Conservation (phyloP, 2,113 vertebrate species). For the Vidua chalybeata region DNA sequence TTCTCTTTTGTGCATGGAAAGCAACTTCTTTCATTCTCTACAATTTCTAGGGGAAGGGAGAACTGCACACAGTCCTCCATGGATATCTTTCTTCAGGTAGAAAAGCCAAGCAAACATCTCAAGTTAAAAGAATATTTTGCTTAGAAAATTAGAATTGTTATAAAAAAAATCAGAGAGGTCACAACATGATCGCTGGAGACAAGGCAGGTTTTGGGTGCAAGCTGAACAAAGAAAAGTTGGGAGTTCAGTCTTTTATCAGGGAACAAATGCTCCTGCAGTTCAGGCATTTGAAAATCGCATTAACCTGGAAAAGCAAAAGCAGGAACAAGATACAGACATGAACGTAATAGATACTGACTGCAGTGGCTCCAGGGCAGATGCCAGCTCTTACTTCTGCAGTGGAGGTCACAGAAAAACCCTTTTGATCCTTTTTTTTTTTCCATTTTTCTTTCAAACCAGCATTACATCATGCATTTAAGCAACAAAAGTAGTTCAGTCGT, state of each 20-base stretch:
- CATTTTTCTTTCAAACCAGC: neutral
- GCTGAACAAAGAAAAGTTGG: neutral
- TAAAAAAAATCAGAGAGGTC: neutral
- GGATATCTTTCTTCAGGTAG: neutral
- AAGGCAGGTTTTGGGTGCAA: neutral
- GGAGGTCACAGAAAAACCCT: neutral
- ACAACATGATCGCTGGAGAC: neutral
- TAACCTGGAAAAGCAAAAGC: conserved; percentile 56
- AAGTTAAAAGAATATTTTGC: conserved; percentile 1
- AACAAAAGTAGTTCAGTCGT: neutral
- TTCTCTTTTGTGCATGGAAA: neutral
- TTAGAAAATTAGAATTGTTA: neutral
- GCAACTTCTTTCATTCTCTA: neutral
- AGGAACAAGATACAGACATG: conserved; percentile 31
- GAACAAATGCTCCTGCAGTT: conserved; percentile 18
- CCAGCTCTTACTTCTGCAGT: neutral
- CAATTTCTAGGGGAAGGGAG: neutral
- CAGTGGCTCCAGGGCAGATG: neutral
- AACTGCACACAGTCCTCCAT: neutral
- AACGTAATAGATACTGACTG: neutral
- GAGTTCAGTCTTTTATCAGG: neutral
- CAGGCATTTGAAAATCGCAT: conserved; percentile 11
- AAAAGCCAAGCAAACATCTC: neutral
- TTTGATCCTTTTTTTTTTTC: neutral
- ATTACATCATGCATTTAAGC: neutral